Base-by-base conservation (phyloP, 2,113 vertebrate species). In the Cephalopholis sonnerati region DNA sequence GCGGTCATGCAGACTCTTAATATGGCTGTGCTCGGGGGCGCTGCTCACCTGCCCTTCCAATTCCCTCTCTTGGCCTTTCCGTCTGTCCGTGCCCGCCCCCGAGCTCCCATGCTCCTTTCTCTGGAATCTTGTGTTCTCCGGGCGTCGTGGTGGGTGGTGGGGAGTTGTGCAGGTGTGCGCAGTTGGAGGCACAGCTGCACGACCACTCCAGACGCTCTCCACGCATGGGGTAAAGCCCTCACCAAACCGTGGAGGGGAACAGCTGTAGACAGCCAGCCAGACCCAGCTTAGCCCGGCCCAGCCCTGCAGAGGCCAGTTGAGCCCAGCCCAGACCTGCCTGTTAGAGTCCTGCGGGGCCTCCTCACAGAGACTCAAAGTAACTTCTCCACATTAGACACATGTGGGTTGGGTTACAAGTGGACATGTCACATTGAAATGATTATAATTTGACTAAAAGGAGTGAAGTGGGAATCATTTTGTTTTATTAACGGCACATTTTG, bases 171-270 rank as follows among this genome's bases (percentile, higher is more conserved):
- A 95, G 93, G 93, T 94, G 92, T 88, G 83, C 89, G 51, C 94
- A 94, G 91, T 93, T 92, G 93, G 93, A 94, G 50, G 78, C 93
- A 92, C 94, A 95, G 94, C 94, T 95, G 94, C 93, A 79, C 62
- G 44, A 27, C 86, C 59, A 86, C 85, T 89, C 91, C 93, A 91
- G 93, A 93, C 91, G 72, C 87, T 90, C 85, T 66, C 83, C 76
- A 63, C 78, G 82, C 85, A 82, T 70, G 88, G 84, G 82, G 91
- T 89, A 88, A 91, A 93, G 90, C 91, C 88, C 85, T 90, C 69
- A 76, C 86, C 88, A 85, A 85, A 89, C 74, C 24, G 25, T 53
- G 74, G 63, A 62, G 74, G 81, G 85, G 85, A 93, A 94, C 94
- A 95, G 94, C 95, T 95, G 94, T 92, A 89, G 88, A 88, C 91